Percentiles rank a stretch among this genome's conserved stretches.
Conservation (phyloP, 1,140 invertebrate genomes). For the Bombus picipes region DNA sequence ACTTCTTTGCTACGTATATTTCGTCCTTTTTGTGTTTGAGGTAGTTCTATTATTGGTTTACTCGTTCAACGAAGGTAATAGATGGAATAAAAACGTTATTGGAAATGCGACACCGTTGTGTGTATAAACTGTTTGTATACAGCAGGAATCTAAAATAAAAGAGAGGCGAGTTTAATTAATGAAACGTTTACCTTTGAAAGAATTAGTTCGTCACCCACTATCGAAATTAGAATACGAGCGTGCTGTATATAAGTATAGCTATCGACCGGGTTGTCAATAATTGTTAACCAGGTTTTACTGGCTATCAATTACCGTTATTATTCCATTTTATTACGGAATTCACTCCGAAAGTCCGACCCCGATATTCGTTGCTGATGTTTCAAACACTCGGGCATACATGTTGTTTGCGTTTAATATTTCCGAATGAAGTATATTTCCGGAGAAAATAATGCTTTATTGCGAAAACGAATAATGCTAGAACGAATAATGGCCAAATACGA, state of each 20-base stretch:
- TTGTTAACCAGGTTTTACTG: not conserved
- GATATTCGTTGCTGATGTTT: constrained; percentile 21
- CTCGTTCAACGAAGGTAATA: not conserved
- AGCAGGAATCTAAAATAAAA: not conserved
- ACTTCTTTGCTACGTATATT: not conserved
- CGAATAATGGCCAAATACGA: not conserved
- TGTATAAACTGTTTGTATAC: not conserved
- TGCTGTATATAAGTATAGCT: too few relatives aligned
- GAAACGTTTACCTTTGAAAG: not conserved
- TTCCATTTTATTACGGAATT: constrained; percentile 36
- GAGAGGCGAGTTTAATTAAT: not conserved
- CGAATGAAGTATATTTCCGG: constrained; percentile 15
- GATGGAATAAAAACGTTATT: not conserved
- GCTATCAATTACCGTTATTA: constrained; percentile 20
- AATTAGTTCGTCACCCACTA: not conserved
- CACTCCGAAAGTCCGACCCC: not conserved
- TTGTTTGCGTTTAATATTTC: constrained; percentile 46
- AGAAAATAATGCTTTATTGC: constrained; percentile 37
- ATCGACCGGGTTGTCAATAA: not conserved
- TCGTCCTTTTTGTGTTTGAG: not conserved
- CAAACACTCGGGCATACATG: not conserved
- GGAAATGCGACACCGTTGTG: not conserved
- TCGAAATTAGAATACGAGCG: not conserved
- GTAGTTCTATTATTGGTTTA: not conserved
- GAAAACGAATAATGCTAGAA: not conserved